These are phyloP conservation scores for Zapornia atra DNA, from an alignment of 2,113 vertebrate genomes.

Conservation along the genomic window DNA sequence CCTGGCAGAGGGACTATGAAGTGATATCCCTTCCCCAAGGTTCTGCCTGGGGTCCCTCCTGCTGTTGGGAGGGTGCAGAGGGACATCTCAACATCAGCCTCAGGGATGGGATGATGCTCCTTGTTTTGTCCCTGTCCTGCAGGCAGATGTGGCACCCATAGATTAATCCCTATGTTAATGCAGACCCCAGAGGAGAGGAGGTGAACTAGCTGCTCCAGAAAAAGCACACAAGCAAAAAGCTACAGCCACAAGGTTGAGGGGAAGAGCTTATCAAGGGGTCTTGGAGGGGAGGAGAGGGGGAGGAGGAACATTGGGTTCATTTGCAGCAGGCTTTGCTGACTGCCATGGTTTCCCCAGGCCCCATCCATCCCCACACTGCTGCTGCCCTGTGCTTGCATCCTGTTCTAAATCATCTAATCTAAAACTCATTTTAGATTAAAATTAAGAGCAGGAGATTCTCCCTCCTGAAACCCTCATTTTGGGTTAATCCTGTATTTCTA, in stretches of 20 bases:
- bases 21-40: background rate
- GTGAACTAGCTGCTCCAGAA: background rate
- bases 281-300: background rate
- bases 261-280: background rate
- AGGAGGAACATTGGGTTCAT: background rate
- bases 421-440: background rate
- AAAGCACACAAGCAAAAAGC: no score
- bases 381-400: accelerated
- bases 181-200: background rate
- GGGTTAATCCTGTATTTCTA: constrained; percentile 41
- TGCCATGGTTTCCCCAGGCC: background rate
- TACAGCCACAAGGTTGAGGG: background rate
- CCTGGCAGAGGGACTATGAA: background rate
- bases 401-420: background rate
- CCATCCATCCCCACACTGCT: background rate
- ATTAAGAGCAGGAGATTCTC: background rate
- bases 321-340: background rate
- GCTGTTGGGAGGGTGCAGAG: background rate
- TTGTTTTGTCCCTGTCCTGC: background rate
- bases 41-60: background rate
- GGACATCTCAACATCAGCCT: accelerated
- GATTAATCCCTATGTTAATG: background rate
- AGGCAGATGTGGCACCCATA: background rate
- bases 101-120: background rate
- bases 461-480: background rate